Conservation (phyloP, 1,140 invertebrate species). For the Dinothrombium tinctorium region DNA sequence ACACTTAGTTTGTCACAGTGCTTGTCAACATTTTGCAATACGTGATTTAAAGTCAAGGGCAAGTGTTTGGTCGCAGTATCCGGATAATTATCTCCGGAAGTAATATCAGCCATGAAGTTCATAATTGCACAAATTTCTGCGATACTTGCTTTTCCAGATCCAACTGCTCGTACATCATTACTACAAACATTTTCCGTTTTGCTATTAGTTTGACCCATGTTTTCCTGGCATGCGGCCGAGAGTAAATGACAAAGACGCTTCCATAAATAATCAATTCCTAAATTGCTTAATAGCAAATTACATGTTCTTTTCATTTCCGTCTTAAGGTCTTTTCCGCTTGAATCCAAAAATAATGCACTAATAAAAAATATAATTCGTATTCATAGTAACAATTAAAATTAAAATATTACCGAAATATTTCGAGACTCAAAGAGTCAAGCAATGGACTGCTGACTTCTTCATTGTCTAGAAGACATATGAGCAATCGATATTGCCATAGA, state of each 20-base stretch:
- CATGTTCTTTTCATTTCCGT: constrained; percentile 4
- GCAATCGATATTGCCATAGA: constrained; percentile 53
- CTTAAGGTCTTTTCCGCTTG: neutral
- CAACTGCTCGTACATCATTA: constrained; percentile 15
- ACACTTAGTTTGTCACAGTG: too few relatives aligned
- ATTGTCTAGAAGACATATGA: constrained; percentile 68
- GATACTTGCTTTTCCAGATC: constrained; percentile 18
- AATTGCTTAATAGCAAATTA: constrained; percentile 9
- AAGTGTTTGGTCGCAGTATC: constrained; percentile 55
- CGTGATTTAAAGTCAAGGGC: too few relatives aligned
- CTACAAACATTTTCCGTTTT: too few relatives aligned
- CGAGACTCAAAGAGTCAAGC: constrained; percentile 56
- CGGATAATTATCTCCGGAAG: constrained; percentile 30
- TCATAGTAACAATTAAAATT: too few relatives aligned
- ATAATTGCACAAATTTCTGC: constrained; percentile 29
- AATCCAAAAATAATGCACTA: constrained; percentile 4
- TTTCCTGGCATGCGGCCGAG: constrained; percentile 4
- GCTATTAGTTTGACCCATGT: neutral
- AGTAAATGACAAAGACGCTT: constrained; percentile 1
- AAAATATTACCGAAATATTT: constrained; percentile 46
- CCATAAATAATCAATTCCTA: constrained; percentile 12
- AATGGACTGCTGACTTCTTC: constrained; percentile 63
- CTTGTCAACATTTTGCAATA: too few relatives aligned
- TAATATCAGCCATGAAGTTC: constrained; percentile 9
- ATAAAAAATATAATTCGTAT: too few relatives aligned